These are phyloP conservation scores for Moxostoma hubbsi DNA, from an alignment of 2,797 vertebrate genomes.

Conservation along the genomic window DNA sequence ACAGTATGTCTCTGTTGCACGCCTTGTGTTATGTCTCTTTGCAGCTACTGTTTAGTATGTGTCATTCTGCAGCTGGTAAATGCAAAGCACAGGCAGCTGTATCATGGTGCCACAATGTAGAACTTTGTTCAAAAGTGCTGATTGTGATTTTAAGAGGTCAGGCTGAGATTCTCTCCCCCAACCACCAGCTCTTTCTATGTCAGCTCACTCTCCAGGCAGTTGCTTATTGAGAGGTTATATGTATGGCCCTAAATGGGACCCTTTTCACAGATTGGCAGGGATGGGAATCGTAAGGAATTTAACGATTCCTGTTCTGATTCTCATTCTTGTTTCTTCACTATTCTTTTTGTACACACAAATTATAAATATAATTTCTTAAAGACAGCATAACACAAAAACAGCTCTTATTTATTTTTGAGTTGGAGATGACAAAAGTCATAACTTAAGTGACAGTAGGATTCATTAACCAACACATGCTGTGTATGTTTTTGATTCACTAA, in stretches of 20 bases:
- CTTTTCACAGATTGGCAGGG: neutral
- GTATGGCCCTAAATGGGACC: constrained; percentile 20
- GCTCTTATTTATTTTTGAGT: too few relatives aligned
- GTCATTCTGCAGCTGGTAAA: constrained; percentile 44
- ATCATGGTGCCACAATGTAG: constrained; percentile 38
- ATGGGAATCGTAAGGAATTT: too few relatives aligned
- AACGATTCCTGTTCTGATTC: too few relatives aligned
- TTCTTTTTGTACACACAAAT: too few relatives aligned
- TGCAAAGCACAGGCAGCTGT: constrained; percentile 47
- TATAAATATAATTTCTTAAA: too few relatives aligned
- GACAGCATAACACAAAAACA: too few relatives aligned
- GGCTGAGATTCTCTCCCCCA: constrained; percentile 28
- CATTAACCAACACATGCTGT: too few relatives aligned
- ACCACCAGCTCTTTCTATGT: constrained; percentile 15
- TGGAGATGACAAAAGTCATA: too few relatives aligned
- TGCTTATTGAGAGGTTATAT: neutral
- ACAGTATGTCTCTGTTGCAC: constrained; percentile 22
- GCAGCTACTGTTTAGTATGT: constrained; percentile 34
- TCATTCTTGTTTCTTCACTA: constrained; percentile 42
- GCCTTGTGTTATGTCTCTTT: constrained; percentile 19
- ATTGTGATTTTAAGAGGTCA: constrained; percentile 40
- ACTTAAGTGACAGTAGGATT: too few relatives aligned
- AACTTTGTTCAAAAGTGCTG: constrained; percentile 52
- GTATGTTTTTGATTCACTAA: too few relatives aligned
- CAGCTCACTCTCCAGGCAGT: constrained; percentile 35